Percentiles rank a stretch among this genome's conserved stretches.
Evolutionary conservation across 2,888 invertebrate species (phyloP).

Genomic region (Caenorhabditis doughertyi): DNA sequence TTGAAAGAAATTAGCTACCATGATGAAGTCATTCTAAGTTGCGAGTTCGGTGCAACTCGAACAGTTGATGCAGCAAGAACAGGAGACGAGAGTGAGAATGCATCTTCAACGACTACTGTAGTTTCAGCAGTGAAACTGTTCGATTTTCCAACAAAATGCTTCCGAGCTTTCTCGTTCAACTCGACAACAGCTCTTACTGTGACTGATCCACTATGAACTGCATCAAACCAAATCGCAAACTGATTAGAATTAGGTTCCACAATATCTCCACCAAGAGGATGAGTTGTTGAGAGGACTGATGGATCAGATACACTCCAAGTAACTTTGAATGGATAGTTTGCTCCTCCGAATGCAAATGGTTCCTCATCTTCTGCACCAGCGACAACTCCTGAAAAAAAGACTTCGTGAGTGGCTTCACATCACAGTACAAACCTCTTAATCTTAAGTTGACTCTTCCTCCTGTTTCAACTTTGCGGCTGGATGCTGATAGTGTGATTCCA

Average conservation of each 20-base stretch:
- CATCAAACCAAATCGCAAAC: slow-evolving; percentile 71
- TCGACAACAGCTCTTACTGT: slow-evolving; percentile 63
- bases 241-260: slow-evolving; percentile 61
- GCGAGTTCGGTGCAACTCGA: slow-evolving; percentile 69
- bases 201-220: slow-evolving; percentile 52
- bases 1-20: slow-evolving; percentile 34
- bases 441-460: slow-evolving; percentile 65
- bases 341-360: slow-evolving; percentile 79
- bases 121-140: slow-evolving; percentile 61
- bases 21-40: slow-evolving; percentile 59
- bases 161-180: slow-evolving; percentile 56
- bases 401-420: neutral
- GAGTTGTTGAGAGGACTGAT: slow-evolving; percentile 51
- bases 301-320: slow-evolving; percentile 67
- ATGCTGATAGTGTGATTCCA: slow-evolving; percentile 70
- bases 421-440: slow-evolving; percentile 5
- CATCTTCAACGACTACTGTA: slow-evolving; percentile 69
- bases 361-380: slow-evolving; percentile 71
- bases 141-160: slow-evolving; percentile 61
- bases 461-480: slow-evolving; percentile 69
- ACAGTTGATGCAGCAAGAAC: slow-evolving; percentile 38
- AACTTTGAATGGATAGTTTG: slow-evolving; percentile 74
- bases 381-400: slow-evolving; percentile 60
- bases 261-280: slow-evolving; percentile 65
- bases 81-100: slow-evolving; percentile 34